Conservation (phyloP, 2,888 invertebrate genomes). For the Malthinus flaveolus region DNA sequence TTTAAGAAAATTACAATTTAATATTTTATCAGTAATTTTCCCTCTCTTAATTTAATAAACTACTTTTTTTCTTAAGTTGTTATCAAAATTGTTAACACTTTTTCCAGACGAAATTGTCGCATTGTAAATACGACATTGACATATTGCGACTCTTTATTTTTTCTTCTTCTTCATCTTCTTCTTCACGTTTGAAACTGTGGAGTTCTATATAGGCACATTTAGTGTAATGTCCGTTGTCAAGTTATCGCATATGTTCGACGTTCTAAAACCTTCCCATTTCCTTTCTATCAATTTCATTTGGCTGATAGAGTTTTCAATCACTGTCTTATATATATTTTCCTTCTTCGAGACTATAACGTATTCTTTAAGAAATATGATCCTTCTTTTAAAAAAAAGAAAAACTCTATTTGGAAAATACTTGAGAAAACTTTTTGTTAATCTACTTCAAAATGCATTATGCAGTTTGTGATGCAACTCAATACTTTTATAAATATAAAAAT, state of each 20-base stretch:
- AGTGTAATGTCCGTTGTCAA: conserved; percentile 27
- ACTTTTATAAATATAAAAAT: no score
- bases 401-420: no score
- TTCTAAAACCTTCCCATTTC: conserved; percentile 11
- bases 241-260: conserved; percentile 27
- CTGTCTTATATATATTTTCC: conserved; percentile 6
- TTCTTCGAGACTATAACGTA: conserved; percentile 6
- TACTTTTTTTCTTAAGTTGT: conserved; percentile 9
- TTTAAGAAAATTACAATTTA: conserved; percentile 19
- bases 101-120: conserved; percentile 13
- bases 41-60: background rate
- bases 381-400: background rate
- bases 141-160: conserved; percentile 23
- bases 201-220: conserved; percentile 24
- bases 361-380: conserved; percentile 14
- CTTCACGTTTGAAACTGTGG: conserved; percentile 15
- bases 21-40: conserved; percentile 8
- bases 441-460: no score
- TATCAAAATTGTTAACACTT: conserved; percentile 3
- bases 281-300: conserved; percentile 21
- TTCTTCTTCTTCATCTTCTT: conserved; percentile 17
- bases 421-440: no score
- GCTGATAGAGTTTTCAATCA: conserved; percentile 26
- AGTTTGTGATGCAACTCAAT: no score
- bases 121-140: conserved; percentile 23